These are phyloP conservation scores for Itoplectis maculator DNA, from an alignment of 2,888 invertebrate genomes.

Conservation along the genomic window DNA sequence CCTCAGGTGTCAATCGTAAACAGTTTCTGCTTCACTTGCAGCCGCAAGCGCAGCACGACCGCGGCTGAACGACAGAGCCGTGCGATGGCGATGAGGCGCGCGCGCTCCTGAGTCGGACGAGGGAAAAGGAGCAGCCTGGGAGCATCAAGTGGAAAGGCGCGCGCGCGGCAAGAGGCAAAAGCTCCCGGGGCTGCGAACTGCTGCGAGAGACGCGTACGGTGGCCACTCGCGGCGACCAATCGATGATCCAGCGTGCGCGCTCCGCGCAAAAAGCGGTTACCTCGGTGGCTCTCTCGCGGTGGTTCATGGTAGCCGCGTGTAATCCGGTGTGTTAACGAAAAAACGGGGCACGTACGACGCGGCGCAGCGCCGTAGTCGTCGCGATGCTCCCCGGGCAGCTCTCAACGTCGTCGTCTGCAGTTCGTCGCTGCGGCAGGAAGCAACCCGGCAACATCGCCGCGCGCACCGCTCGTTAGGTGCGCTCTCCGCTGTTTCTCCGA, in stretches of 20 bases:
- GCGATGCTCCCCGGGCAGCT: neutral
- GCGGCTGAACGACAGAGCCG: neutral
- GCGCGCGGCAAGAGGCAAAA: constrained; percentile 38
- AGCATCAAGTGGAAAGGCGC: constrained; percentile 36
- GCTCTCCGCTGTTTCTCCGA: constrained; percentile 44
- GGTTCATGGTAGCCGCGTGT: constrained; percentile 78
- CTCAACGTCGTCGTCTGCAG: constrained; percentile 47
- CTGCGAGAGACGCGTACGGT: constrained; percentile 68
- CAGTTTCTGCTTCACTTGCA: too few species aligned
- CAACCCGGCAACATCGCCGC: constrained; percentile 62
- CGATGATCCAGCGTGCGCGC: constrained; percentile 67
- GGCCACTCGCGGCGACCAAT: constrained; percentile 57
- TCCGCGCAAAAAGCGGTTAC: constrained; percentile 78
- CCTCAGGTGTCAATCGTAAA: too few species aligned
- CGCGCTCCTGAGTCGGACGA: constrained; percentile 23
- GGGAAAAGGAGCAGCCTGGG: constrained; percentile 56
- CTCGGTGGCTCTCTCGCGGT: constrained; percentile 57
- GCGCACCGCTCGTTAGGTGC: constrained; percentile 46
- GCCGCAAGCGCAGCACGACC: neutral
- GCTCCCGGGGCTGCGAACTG: too few species aligned
- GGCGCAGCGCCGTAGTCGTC: constrained; percentile 27
- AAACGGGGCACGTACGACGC: constrained; percentile 63
- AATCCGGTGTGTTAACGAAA: constrained; percentile 78
- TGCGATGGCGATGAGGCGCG: neutral
- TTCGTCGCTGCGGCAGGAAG: constrained; percentile 58